Evolutionary conservation across 1,140 invertebrate species (phyloP), one percentile per base, ranked within the genome.

Genomic region (Pantala flavescens): DNA sequence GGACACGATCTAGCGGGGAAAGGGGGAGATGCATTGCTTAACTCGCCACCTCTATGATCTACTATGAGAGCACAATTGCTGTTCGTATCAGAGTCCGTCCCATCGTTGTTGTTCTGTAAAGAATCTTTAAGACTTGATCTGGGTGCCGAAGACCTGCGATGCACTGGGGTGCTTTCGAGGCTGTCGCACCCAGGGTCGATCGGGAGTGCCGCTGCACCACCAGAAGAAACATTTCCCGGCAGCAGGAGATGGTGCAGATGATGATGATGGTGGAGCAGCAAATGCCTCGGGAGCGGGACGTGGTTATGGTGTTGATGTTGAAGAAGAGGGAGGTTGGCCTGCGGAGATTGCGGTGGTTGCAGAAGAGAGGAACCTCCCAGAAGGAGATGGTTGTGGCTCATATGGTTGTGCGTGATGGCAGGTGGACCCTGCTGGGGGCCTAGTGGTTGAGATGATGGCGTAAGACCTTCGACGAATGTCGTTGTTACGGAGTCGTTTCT

Each of bases 11-110:
- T 49, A 23, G 75, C 23, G 63, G 81, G 79, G 75, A 78, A 76
- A 43, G 80, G 78, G 24, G 79, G 77, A 12, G 79, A 77, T 72
- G 80, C 78, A 24, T 24, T 70, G n/a, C 71, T 19, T 2, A 23
- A 14, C 24, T 28, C 5, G 71, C 23, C 43, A 23, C 82, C 82
- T 24, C 79, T 77, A 24, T 86, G 85, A 73, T 84, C 83, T 11
- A 87, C 82, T 24, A 88, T 84, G 49, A 89, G 80, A 10, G 87
- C 88, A 78, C 87, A 88, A 76, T 88, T 86, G 74, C 86, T 87
- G 78, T 88, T 88, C n/a, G 88, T 88, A 78, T 89, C 85, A 78
- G 86, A 87, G 77, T 88, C 87, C 77, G 87, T 84, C 76, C 88
- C 84, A 76, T 83, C 73, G 70, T 75, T 84, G 77, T 82, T 84